Evolutionary conservation across 37 sponge, comb jelly and placozoan species (phyloP).

Genomic region (Bolinopsis microptera): DNA sequence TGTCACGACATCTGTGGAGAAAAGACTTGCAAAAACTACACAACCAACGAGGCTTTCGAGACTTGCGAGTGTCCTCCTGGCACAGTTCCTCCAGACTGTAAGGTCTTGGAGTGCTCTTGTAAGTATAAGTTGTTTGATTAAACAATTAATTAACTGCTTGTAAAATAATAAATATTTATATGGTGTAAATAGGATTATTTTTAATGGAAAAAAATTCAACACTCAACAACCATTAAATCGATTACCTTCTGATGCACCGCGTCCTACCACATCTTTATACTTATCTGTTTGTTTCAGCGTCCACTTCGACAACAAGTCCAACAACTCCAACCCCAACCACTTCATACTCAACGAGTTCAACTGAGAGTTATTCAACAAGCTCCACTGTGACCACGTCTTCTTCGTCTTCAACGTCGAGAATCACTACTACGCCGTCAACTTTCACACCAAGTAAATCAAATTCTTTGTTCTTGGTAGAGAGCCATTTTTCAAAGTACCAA

Average conservation of each 20-base stretch:
- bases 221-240: too few species aligned
- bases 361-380: background rate
- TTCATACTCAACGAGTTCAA: background rate
- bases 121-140: background rate
- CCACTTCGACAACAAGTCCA: background rate
- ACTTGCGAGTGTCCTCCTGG: slow-evolving; percentile 41
- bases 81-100: slow-evolving; percentile 21
- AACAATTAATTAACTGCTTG: too few species aligned
- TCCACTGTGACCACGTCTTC: slow-evolving; percentile 14
- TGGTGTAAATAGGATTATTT: too few species aligned
- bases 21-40: slow-evolving; percentile 40
- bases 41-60: slow-evolving; percentile 40
- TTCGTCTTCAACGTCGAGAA: background rate
- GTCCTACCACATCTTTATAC: background rate
- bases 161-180: too few species aligned
- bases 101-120: background rate
- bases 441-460: background rate
- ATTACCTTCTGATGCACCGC: too few species aligned
- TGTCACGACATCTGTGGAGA: slow-evolving; percentile 64
- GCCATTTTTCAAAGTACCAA: too few species aligned
- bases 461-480: too few species aligned
- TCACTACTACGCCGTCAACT: background rate
- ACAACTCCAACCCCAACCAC: background rate
- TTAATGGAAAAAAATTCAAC: too few species aligned
- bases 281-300: background rate